Base-by-base conservation (phyloP, 2,113 vertebrate species). In the Apteryx owenii region DNA sequence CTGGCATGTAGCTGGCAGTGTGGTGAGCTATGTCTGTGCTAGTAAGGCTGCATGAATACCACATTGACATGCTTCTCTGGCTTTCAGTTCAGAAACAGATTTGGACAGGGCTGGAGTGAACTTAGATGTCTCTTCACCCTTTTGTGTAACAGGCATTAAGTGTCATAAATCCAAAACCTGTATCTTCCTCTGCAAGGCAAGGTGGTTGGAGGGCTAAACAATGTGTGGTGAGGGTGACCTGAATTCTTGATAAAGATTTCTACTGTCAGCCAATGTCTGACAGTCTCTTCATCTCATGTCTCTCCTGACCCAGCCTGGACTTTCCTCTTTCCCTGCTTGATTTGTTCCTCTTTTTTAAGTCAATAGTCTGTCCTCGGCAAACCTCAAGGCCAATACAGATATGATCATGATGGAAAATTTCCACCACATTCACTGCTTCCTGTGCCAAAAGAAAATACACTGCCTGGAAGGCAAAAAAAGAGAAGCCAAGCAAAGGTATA, bases 361-460 rank as follows among this genome's bases (percentile, higher is more conserved):
- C 79, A 54, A 60, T 12, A 89, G 85, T 17, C 66, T 97, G 44
- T 25, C 96, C 44, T 90, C 96, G 11, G 94, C 91, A 68, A 97
- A 62, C 73, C 81, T 95, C 78, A 95, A 90, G 71, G 88, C 83
- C 60, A 95, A 83, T 89, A 66, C 62, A 1, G 95, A 97, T 3
- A 77, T 98, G 95, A 95, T 97, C 51, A 93, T 93, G 91, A 97
- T 97, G 96, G 95, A 96, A 79, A 98, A 98, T 11, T 97, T 95
- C 91, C 93, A 97, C 86, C 95, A 94, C 29, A 12, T 98, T 53
- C 72, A 95, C 61, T 62, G 33, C 58, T 97, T 97, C 75, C 91
- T 97, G 60, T 92, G 72, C 64, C 91, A 89, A 58, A 87, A 93
- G 83, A 54, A 69, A 58, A 95, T 97, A 71, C 62, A 23, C 4